Percentiles rank a stretch among this genome's conserved stretches.
These are phyloP conservation scores for Astreopora myriophthalma DNA, from an alignment of 64 coral and sea anemone species.

Conservation along the genomic window DNA sequence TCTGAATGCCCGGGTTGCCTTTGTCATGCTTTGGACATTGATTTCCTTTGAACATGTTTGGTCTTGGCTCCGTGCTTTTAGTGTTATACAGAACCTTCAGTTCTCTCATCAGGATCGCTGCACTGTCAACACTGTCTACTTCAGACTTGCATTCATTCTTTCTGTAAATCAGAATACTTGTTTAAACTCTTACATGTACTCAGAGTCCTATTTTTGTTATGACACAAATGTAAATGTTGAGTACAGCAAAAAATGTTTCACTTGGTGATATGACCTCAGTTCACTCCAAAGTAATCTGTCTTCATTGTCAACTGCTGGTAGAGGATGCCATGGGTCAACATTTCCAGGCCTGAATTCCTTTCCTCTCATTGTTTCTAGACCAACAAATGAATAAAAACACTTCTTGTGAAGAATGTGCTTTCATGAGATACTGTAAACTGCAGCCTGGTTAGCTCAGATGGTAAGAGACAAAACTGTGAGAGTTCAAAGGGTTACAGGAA, in stretches of 20 bases:
- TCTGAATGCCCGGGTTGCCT: too few species aligned
- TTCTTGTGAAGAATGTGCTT: too few species aligned
- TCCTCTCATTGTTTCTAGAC: background rate
- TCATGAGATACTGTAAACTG: too few species aligned
- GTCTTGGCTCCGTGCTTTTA: background rate
- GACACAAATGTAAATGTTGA: too few species aligned
- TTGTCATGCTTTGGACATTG: too few species aligned
- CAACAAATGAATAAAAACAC: background rate
- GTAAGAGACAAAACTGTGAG: too few species aligned
- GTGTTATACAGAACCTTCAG: constrained; percentile 7
- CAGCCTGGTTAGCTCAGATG: too few species aligned
- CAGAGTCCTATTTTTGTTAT: too few species aligned
- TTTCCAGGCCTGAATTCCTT: background rate
- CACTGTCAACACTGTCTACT: constrained; percentile 18
- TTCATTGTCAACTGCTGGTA: background rate
- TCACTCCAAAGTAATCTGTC: background rate
- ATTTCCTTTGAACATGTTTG: background rate
- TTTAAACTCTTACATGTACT: too few species aligned
- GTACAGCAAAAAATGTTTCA: too few species aligned
- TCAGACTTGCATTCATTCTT: constrained; percentile 22
- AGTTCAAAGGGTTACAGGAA: too few species aligned
- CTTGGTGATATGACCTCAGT: too few species aligned
- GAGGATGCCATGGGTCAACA: background rate
- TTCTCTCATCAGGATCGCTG: constrained; percentile 59
- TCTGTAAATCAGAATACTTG: background rate